Percentiles rank a stretch among this genome's conserved stretches.
Evolutionary conservation across 2,797 vertebrate genomes (phyloP).

Genomic region (Silurus aristotelis): DNA sequence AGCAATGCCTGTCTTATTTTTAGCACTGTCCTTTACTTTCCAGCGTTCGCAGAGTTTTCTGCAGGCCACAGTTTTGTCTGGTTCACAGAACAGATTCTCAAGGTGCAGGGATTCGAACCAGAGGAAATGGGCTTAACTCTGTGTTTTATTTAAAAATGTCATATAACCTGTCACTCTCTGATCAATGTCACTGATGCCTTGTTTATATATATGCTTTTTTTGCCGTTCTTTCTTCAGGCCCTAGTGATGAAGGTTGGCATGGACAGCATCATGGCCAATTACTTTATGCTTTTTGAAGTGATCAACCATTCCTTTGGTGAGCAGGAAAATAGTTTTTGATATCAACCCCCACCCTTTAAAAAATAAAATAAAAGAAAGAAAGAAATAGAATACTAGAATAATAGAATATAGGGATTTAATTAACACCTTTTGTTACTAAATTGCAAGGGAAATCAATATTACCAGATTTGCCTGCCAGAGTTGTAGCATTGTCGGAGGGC

Average conservation of each 20-base stretch:
- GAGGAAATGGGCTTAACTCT: background rate
- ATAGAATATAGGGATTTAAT: too few relatives aligned
- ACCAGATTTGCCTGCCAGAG: background rate
- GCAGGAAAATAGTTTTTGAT: constrained; percentile 51
- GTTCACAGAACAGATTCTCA: background rate
- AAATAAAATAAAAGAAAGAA: too few relatives aligned
- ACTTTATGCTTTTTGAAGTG: constrained; percentile 97
- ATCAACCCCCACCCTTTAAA: background rate
- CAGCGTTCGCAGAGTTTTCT: background rate
- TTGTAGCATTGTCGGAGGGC: background rate
- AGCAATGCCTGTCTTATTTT: background rate
- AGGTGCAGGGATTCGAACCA: background rate
- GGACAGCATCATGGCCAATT: constrained; percentile 92
- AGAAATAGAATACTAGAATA: too few relatives aligned
- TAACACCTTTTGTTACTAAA: background rate
- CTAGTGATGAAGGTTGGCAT: constrained; percentile 89
- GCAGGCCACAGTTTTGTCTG: background rate
- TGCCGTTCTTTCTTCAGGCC: constrained; percentile 72
- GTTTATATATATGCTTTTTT: too few relatives aligned
- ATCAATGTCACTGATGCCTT: background rate
- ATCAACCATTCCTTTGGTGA: constrained; percentile 97
- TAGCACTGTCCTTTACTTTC: background rate
- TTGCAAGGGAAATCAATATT: background rate
- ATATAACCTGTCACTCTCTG: background rate
- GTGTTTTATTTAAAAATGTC: background rate